Evolutionary conservation across 2,888 invertebrate species (phyloP).

Genomic region (Acleris literana): DNA sequence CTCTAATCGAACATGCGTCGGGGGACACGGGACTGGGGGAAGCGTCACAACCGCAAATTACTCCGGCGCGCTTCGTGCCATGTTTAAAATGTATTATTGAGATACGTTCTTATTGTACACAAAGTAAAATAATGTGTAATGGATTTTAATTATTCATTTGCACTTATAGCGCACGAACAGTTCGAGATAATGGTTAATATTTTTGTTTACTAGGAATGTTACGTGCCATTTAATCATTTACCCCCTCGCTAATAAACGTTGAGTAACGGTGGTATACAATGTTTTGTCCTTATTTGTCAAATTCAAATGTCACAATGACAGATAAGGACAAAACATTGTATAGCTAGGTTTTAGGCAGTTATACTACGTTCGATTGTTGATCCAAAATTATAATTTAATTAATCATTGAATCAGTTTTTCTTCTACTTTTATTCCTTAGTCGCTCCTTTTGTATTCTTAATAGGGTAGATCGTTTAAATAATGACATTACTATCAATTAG

Average conservation of each 20-base stretch:
- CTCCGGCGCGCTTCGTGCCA: constrained; percentile 72
- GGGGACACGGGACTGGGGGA: constrained; percentile 60
- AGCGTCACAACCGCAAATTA: constrained; percentile 77
- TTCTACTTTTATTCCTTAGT: too few relatives aligned
- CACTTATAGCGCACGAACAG: constrained; percentile 22
- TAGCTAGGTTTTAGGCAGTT: background rate
- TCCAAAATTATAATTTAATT: too few relatives aligned
- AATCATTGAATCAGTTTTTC: too few relatives aligned
- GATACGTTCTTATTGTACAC: constrained; percentile 61
- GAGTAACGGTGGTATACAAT: too few relatives aligned
- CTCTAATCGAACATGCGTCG: constrained; percentile 82
- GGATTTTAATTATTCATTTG: constrained; percentile 57
- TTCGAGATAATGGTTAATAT: constrained; percentile 21
- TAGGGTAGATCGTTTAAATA: background rate
- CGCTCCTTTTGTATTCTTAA: background rate
- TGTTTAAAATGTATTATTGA: constrained; percentile 78
- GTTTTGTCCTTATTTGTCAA: too few relatives aligned
- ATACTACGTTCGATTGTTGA: too few relatives aligned
- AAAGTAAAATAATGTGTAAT: constrained; percentile 58
- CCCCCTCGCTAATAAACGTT: too few relatives aligned
- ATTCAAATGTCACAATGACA: too few relatives aligned
- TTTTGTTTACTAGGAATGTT: constrained; percentile 3
- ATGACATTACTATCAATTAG: background rate
- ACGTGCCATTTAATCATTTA: constrained; percentile 4
- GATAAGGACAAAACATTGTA: too few relatives aligned